Evolutionary conservation across 2,888 invertebrate species (phyloP).

Genomic region (Masnerella sp.): DNA sequence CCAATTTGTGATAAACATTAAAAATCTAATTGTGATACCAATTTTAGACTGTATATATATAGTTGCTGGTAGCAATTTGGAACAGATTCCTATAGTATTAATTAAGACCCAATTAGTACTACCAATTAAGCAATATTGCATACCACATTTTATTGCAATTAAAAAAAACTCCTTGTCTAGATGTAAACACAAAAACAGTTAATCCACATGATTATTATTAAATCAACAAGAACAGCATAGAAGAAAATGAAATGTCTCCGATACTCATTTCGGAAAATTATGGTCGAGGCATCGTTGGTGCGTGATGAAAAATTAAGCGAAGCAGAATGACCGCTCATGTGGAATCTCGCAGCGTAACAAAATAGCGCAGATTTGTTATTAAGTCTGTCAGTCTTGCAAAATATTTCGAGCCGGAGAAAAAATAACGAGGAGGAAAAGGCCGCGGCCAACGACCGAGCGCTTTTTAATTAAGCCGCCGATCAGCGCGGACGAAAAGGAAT

Average conservation of each 20-base stretch:
- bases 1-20: too few species aligned
- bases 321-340: slow-evolving; percentile 56
- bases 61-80: too few species aligned
- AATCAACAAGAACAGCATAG: not conserved
- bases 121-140: too few species aligned
- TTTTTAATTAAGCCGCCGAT: slow-evolving; percentile 11
- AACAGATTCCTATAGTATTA: too few species aligned
- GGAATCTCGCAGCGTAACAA: slow-evolving; percentile 45
- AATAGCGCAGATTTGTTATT: slow-evolving; percentile 45
- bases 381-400: slow-evolving; percentile 36
- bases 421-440: not conserved
- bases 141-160: too few species aligned
- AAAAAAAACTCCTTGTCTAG: too few species aligned
- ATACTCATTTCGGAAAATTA: slow-evolving; percentile 34
- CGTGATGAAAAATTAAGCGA: slow-evolving; percentile 46
- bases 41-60: too few species aligned
- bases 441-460: slow-evolving; percentile 9
- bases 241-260: slow-evolving; percentile 26
- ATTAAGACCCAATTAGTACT: too few species aligned
- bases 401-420: slow-evolving; percentile 22
- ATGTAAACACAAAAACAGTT: too few species aligned
- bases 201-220: too few species aligned
- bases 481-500: slow-evolving; percentile 14
- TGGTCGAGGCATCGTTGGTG: slow-evolving; percentile 36
- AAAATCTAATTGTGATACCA: too few species aligned